Evolutionary conservation across 2,113 vertebrate species (phyloP), one percentile per base, ranked within the genome.

Genomic region (Anolis carolinensis): DNA sequence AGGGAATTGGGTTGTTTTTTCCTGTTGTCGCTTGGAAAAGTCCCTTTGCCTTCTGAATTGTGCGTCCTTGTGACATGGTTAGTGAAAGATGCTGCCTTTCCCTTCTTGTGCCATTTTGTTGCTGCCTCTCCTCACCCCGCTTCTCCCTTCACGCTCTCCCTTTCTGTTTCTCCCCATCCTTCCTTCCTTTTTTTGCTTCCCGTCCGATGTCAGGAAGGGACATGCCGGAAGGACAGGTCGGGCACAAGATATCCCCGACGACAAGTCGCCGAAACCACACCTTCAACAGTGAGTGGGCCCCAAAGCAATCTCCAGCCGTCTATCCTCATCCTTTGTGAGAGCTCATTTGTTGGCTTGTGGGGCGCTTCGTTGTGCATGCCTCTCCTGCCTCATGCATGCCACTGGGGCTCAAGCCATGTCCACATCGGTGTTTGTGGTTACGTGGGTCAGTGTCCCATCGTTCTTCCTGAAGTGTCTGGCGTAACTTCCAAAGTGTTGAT

Each of bases 281-380:
- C 93, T 91, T 79, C 91, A 86, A 91, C 93, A 94, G 94, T 92
- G 91, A 93, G 93, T 93, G 91, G 65, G 74, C 85, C 83, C 90
- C 75, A 75, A 34, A 50, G 74, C 25, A 76, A 52, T 36, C 36
- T 79, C 34, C 0, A 0, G 5, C 52, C 20, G 52, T 83, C 2
- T 0, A 10, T 48, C n/a, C 10, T 2, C 32, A 79, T 80, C 85
- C 77, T 82, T 78, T 68, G 59, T 3, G 34, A 84, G 44, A 52
- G 16, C 39, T 32, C 71, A 50, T 6, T 32, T 30, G 39, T 3
- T 72, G 50, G 34, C 0, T 44, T 2, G 34, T n/a, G 30, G 21
- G 80, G 16, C 71, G 82, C 87, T 82, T 0, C 11, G 68, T 18
- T 27, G 4, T 50, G 63, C 77, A 32, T 67, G 81, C 14, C 36